Evolutionary conservation across 2,888 invertebrate genomes (phyloP), one percentile per base, ranked within the genome.

Genomic region (Caenorhabditis becei): DNA sequence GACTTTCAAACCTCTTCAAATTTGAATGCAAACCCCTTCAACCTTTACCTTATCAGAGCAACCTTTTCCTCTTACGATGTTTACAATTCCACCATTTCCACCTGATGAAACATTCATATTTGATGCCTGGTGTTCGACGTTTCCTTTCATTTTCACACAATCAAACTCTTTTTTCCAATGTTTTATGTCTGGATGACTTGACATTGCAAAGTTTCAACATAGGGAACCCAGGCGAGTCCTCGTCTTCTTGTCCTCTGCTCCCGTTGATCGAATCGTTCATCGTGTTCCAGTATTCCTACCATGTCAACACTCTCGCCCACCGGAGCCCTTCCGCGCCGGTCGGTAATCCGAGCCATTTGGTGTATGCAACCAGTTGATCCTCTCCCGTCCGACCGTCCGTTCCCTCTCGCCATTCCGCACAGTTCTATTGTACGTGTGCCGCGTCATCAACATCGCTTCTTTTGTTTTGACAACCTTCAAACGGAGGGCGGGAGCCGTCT

Each of bases 331-430:
- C 28, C 49, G 72, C 63, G 49, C 63, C 72, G 72, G 54, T 71
- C 63, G 72, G 72, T 72, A 72, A 72, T 65, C 72, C 72, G 72
- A 72, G 72, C 72, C 72, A 56, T 49, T 49, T 37, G 47, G 72
- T 63, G 72, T 72, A 54, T 72, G 72, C 72, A 72, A 63, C 72
- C 63, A 72, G 72, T 72, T 72, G 72, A 72, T 69, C 69, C 69
- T 16, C 47, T 28, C 67, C 14, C 47, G n/a, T 44, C 62, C 62
- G 8, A 35, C 47, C 53, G n/a, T 28, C 24, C 47, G 16, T 53
- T 41, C 35, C 26, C 41, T 10, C 18, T 41, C 44, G 26, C 56
- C 47, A 54, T 54, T 54, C 58, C 54, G 54, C 58, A 23, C 47
- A 49, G 54, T 63, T 35, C 72, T 56, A 72, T 72, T 72, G 72